Evolutionary conservation across 1,140 invertebrate species (phyloP).

Genomic region (Drosophila rufa): DNA sequence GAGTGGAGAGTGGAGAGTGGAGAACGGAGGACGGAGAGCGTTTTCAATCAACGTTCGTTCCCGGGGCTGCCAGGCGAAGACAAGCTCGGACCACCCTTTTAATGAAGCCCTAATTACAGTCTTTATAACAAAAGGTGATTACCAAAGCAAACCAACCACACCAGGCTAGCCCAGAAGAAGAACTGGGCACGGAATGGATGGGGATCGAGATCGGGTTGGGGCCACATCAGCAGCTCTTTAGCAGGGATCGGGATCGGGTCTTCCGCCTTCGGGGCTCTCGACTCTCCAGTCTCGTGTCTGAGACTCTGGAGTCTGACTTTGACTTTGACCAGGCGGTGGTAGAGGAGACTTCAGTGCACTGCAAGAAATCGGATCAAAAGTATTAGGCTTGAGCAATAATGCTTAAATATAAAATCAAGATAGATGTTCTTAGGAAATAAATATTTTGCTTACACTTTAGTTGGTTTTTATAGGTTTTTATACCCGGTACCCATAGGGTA

Average conservation of each 20-base stretch:
- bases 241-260: conserved; percentile 33
- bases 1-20: neutral
- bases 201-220: conserved; percentile 4
- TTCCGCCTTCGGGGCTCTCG: conserved; percentile 56
- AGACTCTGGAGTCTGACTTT: conserved; percentile 11
- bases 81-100: conserved; percentile 81
- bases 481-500: no score
- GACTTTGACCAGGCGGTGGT: conserved; percentile 14
- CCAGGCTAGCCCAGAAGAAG: conserved; percentile 14
- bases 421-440: neutral
- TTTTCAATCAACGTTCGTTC: conserved; percentile 78
- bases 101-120: conserved; percentile 83
- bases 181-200: neutral
- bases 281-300: conserved; percentile 20
- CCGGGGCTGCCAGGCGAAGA: conserved; percentile 72
- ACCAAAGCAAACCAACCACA: conserved; percentile 82
- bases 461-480: neutral
- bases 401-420: neutral
- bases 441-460: no score
- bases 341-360: conserved; percentile 2
- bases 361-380: neutral
- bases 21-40: conserved; percentile 11
- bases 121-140: conserved; percentile 84
- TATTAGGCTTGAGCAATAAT: no score
- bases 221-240: conserved; percentile 74